Percentiles rank a stretch among this genome's conserved stretches.
phyloP scores from a whole-genome alignment of 2,113 vertebrate species.

The Seriola quinqueradiata region DNA sequence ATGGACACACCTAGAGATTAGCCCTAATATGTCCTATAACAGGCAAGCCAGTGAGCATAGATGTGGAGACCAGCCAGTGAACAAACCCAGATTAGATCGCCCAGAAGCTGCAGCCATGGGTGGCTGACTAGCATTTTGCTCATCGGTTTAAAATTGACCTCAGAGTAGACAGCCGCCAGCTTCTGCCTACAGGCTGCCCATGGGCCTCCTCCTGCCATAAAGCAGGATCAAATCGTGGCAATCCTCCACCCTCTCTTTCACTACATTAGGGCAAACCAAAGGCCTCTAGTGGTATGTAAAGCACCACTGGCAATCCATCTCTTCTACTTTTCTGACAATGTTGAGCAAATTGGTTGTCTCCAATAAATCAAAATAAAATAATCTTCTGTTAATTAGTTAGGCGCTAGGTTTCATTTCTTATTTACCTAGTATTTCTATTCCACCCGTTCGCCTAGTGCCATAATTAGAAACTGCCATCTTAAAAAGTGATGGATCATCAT shows the following conservation, averaged over 20 bases:
- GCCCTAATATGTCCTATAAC: conserved; percentile 64
- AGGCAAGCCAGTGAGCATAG: conserved; percentile 32
- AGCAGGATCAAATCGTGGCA: conserved; percentile 37
- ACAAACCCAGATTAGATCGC: conserved; percentile 64
- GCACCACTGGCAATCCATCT: neutral
- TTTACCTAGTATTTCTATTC: neutral
- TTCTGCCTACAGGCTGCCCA: conserved; percentile 52
- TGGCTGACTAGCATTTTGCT: conserved; percentile 51
- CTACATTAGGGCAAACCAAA: conserved; percentile 11
- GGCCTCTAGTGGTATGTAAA: conserved; percentile 5
- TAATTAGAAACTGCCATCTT: conserved; percentile 45
- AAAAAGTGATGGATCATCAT: conserved; percentile 50
- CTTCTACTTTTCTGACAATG: neutral
- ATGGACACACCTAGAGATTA: conserved; percentile 74
- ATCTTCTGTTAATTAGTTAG: conserved; percentile 5
- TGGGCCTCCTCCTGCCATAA: conserved; percentile 39
- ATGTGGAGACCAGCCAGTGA: conserved; percentile 54
- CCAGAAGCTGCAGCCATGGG: conserved; percentile 44
- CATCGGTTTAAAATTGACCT: conserved; percentile 61
- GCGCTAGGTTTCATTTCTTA: neutral
- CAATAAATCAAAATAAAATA: conserved; percentile 11
- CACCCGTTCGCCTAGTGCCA: neutral
- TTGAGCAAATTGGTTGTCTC: conserved; percentile 7
- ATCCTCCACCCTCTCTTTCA: conserved; percentile 31
- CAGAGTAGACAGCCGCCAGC: conserved; percentile 42